Evolutionary conservation across 2,113 vertebrate genomes (phyloP).

Genomic region (Theristicus caerulescens): DNA sequence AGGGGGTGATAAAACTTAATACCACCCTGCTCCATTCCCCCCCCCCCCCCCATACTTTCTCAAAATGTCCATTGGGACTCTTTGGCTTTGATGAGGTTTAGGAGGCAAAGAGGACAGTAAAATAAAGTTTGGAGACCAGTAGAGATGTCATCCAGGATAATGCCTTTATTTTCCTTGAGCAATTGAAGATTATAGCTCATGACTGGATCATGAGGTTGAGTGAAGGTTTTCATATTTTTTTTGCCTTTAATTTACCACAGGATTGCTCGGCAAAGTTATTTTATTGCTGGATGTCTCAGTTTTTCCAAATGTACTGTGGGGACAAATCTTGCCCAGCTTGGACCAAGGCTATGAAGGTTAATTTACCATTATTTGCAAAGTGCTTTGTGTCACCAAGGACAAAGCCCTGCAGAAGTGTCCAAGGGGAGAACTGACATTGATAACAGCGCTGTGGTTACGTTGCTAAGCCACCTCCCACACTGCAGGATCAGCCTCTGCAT

Average conservation of each 20-base stretch:
- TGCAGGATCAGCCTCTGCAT: background rate
- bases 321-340: background rate
- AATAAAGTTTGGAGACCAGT: background rate
- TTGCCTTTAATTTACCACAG: background rate
- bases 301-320: background rate
- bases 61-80: background rate
- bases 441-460: rapidly evolving
- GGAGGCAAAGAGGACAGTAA: background rate
- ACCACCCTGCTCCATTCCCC: conserved; percentile 1
- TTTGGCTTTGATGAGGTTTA: background rate
- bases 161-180: background rate
- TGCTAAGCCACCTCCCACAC: background rate
- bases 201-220: background rate
- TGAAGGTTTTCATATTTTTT: background rate
- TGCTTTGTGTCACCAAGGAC: background rate
- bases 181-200: background rate
- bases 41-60: background rate
- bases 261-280: background rate
- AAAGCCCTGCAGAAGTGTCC: background rate
- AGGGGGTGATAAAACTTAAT: conserved; percentile 26
- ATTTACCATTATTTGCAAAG: background rate
- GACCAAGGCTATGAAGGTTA: background rate
- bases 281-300: background rate
- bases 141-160: background rate
- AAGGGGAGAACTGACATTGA: background rate